Conservation (phyloP, 2,113 vertebrate genomes). For the Cervus canadensis region DNA sequence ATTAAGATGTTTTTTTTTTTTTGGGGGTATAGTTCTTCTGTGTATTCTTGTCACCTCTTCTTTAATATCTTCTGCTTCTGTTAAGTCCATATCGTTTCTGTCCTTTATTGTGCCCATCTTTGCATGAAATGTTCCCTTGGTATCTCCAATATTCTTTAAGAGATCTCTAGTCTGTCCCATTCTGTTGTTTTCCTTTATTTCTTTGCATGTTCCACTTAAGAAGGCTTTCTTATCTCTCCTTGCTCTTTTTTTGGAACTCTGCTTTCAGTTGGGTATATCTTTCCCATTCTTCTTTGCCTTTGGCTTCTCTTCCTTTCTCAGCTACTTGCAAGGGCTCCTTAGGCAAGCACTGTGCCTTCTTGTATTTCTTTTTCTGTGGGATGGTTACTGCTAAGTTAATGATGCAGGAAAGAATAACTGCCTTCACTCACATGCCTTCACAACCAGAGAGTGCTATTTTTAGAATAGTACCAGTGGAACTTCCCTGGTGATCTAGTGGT, state of each 20-base stretch:
- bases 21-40: neutral
- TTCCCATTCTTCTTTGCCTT: neutral
- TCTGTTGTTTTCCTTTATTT: neutral
- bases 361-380: neutral
- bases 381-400: neutral
- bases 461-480: neutral
- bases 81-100: neutral
- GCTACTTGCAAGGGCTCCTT: neutral
- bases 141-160: neutral
- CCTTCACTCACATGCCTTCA: neutral
- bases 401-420: neutral
- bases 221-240: neutral
- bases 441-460: neutral
- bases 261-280: neutral
- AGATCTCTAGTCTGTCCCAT: neutral
- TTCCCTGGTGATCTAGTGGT: neutral
- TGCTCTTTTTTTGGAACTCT: neutral
- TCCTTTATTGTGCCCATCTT: neutral
- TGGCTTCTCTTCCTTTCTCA: neutral
- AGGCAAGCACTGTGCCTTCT: neutral
- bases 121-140: neutral
- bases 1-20: neutral
- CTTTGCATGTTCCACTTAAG: neutral
- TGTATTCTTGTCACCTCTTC: neutral
- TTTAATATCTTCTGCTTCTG: neutral